Percentiles rank a stretch among this genome's conserved stretches.
These are phyloP conservation scores for Hypanus sabinus DNA, from an alignment of 2,113 vertebrate species.

Conservation along the genomic window DNA sequence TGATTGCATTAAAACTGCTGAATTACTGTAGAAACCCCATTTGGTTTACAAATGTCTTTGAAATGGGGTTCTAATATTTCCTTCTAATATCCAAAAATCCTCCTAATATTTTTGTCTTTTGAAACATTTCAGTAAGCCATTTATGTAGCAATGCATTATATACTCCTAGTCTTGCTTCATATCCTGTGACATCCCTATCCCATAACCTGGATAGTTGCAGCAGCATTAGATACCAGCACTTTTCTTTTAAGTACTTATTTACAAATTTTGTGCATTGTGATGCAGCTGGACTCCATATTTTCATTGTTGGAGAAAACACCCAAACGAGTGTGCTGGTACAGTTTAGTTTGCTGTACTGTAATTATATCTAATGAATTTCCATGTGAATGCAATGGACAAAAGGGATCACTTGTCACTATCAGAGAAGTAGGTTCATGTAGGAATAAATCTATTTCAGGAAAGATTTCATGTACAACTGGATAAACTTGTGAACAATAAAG, in stretches of 20 bases:
- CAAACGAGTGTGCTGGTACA: neutral
- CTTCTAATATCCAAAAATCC: too few species aligned
- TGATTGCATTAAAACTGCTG: too few species aligned
- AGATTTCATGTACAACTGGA: neutral
- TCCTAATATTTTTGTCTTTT: too few species aligned
- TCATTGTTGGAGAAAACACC: neutral
- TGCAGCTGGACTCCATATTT: neutral
- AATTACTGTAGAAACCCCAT: too few species aligned
- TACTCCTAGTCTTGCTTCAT: too few species aligned
- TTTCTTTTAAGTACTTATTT: neutral
- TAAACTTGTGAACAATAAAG: neutral
- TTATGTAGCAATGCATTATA: too few species aligned
- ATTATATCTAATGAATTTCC: neutral
- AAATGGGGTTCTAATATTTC: too few species aligned
- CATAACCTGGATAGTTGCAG: neutral
- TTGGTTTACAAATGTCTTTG: too few species aligned
- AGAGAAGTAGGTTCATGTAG: neutral
- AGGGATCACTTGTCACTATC: neutral
- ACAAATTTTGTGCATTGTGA: neutral
- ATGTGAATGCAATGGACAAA: neutral
- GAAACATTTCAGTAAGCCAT: too few species aligned
- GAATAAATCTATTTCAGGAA: neutral
- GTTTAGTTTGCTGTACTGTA: neutral
- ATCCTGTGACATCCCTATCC: neutral
- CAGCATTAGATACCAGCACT: neutral